Percentiles rank a stretch among this genome's conserved stretches.
phyloP scores from a whole-genome alignment of 2,888 invertebrate genomes.

The Galerucella pusilla region DNA sequence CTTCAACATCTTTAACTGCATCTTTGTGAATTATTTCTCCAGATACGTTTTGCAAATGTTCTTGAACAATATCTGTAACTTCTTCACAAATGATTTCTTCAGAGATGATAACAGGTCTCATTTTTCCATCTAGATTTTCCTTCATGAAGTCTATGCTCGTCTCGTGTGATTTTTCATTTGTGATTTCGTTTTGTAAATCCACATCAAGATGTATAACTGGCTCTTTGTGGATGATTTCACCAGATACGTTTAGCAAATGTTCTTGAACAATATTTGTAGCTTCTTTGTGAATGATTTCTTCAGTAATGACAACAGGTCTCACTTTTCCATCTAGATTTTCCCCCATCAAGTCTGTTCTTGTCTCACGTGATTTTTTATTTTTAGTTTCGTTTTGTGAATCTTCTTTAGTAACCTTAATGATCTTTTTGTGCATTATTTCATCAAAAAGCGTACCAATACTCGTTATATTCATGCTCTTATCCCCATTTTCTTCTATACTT shows the following conservation, averaged over 20 bases:
- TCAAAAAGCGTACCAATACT: neutral
- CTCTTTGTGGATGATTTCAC: neutral
- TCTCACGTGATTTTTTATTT: neutral
- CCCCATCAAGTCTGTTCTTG: neutral
- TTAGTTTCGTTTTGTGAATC: neutral
- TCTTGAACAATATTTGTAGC: no score
- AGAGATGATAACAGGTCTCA: neutral
- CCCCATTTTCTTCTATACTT: neutral
- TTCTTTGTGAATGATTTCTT: neutral
- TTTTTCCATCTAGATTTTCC: neutral
- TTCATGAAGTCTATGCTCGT: neutral
- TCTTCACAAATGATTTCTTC: no score
- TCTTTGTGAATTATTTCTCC: neutral
- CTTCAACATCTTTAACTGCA: neutral
- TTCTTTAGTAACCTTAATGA: neutral
- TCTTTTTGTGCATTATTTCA: neutral
- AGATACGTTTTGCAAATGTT: neutral
- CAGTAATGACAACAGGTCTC: neutral
- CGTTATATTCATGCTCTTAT: neutral
- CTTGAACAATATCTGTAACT: no score
- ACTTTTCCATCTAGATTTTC: neutral
- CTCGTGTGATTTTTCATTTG: neutral
- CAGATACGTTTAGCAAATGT: neutral
- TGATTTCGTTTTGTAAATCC: neutral
- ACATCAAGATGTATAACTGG: neutral